Conservation (phyloP, 2,888 invertebrate species). For the Limnephilus lunatus region DNA sequence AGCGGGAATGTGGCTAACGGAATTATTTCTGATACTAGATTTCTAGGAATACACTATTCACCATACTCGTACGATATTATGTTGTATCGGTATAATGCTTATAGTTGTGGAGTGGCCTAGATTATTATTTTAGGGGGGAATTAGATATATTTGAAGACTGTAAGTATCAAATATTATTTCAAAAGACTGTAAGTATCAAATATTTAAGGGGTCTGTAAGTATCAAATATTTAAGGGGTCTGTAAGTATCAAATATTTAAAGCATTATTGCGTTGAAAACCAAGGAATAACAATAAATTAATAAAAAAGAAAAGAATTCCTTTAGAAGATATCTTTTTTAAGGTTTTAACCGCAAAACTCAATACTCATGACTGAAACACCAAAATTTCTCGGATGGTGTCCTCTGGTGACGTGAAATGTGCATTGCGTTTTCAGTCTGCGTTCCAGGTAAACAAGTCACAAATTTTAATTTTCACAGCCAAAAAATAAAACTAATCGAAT, state of each 20-base stretch:
- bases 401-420: neutral
- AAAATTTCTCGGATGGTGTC: neutral
- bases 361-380: neutral
- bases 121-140: neutral
- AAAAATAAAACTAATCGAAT: too few species aligned
- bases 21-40: neutral
- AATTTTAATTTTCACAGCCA: neutral
- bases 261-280: too few species aligned
- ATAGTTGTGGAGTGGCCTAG: neutral
- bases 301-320: neutral
- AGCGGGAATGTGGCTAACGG: neutral
- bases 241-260: too few species aligned
- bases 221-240: too few species aligned
- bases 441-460: neutral
- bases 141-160: neutral
- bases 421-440: neutral
- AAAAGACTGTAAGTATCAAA: too few species aligned
- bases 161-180: neutral
- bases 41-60: neutral
- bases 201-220: too few species aligned
- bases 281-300: too few species aligned
- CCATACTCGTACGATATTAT: neutral
- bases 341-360: neutral
- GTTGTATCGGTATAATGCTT: neutral
- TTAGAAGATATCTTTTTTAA: neutral